phyloP scores from a whole-genome alignment of 2,113 vertebrate genomes.

The Mastomys natalensis region DNA sequence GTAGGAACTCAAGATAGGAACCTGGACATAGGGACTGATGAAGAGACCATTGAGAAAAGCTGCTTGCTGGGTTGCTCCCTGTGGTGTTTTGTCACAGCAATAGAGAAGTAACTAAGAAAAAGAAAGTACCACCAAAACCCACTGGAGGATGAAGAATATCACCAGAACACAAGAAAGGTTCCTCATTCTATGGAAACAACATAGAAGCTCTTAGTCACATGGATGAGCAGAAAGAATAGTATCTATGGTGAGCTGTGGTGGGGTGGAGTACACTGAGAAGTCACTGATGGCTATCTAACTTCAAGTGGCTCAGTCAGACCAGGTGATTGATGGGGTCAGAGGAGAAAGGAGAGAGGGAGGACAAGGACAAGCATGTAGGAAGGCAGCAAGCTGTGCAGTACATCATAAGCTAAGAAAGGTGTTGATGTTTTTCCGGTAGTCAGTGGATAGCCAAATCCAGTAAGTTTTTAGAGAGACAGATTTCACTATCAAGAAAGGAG shows the following conservation, averaged over 20 bases:
- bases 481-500: neutral
- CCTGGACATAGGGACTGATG: neutral
- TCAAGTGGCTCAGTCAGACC: neutral
- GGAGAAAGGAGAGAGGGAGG: neutral
- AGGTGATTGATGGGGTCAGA: neutral
- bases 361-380: neutral
- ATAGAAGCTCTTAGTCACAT: neutral
- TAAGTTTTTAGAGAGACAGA: constrained; percentile 2
- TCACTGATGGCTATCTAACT: neutral
- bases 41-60: neutral
- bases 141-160: neutral
- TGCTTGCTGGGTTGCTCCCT: neutral
- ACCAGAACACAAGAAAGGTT: neutral
- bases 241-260: neutral
- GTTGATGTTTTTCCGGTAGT: neutral
- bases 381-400: neutral
- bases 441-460: neutral
- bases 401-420: neutral
- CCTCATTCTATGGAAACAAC: neutral
- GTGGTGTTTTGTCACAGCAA: neutral
- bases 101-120: neutral
- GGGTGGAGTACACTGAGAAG: neutral
- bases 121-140: neutral
- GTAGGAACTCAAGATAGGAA: neutral
- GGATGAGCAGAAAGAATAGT: neutral